Percentiles rank a stretch among this genome's conserved stretches.
Conservation (phyloP, 2,888 invertebrate species). For the Epistrophe grossulariae region DNA sequence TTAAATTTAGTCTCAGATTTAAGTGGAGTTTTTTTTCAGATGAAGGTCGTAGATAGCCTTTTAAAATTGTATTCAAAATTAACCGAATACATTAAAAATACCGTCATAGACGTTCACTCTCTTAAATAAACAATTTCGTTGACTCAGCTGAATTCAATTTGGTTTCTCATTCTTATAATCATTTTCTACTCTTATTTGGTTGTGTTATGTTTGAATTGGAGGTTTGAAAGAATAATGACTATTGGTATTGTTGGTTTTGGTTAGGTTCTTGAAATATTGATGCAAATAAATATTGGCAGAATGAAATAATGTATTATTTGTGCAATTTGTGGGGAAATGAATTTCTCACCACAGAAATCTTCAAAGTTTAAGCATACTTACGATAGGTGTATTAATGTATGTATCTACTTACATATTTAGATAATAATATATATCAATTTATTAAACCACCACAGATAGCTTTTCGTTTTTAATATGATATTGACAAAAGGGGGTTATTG, state of each 20-base stretch:
- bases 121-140: slow-evolving; percentile 15
- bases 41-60: background rate
- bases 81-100: background rate
- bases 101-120: background rate
- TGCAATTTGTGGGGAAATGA: background rate
- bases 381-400: too few relatives aligned
- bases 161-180: background rate
- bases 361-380: too few relatives aligned
- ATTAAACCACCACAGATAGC: too few relatives aligned
- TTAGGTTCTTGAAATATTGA: background rate
- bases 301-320: background rate
- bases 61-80: background rate
- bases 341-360: background rate
- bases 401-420: too few relatives aligned
- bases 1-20: background rate
- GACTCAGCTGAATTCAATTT: slow-evolving; percentile 30
- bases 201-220: slow-evolving; percentile 54
- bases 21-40: background rate
- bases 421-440: too few relatives aligned
- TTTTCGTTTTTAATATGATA: too few relatives aligned
- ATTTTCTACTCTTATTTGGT: slow-evolving; percentile 36
- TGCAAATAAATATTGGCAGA: background rate
- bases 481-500: too few relatives aligned
- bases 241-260: background rate
- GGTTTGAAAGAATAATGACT: slow-evolving; percentile 6